Evolutionary conservation across 2,797 vertebrate genomes (phyloP), one percentile per base, ranked within the genome.

Genomic region (Tympanoctomys barrerae): DNA sequence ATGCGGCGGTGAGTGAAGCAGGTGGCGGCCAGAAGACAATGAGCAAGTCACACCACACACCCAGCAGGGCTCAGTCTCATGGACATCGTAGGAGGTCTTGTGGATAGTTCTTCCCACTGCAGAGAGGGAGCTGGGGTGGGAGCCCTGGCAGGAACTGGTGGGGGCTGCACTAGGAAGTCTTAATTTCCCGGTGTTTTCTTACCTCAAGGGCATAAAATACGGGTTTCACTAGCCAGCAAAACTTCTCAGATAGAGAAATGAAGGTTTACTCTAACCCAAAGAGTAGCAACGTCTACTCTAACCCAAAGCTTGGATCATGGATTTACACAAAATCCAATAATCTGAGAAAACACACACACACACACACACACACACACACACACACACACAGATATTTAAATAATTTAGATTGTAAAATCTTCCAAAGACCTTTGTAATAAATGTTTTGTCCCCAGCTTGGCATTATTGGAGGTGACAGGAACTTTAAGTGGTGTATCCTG

Each of bases 251-350:
- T 5, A 96, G 61, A 70, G 80, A 71, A 89, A 87, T n/a, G 8
- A n/a, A 91, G 78, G 66, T 81, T 10, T 89, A 42, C 18, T 89
- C 21, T 81, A 91, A 26, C 28, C 21, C 7, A 33, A 95, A 86
- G 62, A 42, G 42, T 42, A 89, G 26, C 22, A 77, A 16, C 26
- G 59, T 82, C 13, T 89, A 42, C 22, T 89, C 22, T 81, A 93
- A 22, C 31, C 16, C 7, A 33, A 95, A 86, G 62, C 49, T 49
- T 49, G 49, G 49, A 49, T 57, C 33, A 33, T 14, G 19, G 39
- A 66, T 92, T 92, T 80, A 92, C 49, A 87, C 9, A 66, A 19
- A 90, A 95, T 79, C 21, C 24, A 73, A 49, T 88, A n/a, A 81
- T 82, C 66, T 61, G 33, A 24, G 10, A 22, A 52, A 82, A 8